Conservation (phyloP, 2,113 vertebrate genomes). For the Menura novaehollandiae region DNA sequence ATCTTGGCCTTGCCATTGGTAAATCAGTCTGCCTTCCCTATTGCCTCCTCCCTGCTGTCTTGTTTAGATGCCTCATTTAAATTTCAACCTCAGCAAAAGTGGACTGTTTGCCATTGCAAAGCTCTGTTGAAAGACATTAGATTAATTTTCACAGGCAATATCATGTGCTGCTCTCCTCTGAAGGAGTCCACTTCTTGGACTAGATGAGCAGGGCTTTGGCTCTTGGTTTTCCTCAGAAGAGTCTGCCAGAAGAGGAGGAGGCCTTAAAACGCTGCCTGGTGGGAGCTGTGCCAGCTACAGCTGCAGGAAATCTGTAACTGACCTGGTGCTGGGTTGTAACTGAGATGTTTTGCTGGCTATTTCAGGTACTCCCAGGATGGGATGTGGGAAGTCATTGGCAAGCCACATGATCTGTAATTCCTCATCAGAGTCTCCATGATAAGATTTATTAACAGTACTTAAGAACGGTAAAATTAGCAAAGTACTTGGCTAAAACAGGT, state of each 20-base stretch:
- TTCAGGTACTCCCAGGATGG: not conserved
- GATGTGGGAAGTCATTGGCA: not conserved
- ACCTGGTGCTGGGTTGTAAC: not conserved
- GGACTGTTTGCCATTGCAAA: not conserved
- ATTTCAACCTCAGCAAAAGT: not conserved
- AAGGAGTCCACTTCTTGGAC: not conserved
- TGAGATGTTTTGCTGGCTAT: not conserved
- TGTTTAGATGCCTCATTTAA: not conserved
- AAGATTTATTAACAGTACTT: not conserved
- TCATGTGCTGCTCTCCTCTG: not conserved
- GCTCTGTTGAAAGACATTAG: not conserved
- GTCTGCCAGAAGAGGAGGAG: not conserved
- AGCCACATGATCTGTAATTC: not conserved
- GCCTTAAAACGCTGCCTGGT: not conserved
- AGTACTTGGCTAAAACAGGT: not conserved
- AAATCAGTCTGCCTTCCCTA: not conserved
- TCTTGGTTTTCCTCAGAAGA: not conserved
- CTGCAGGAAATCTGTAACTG: not conserved
- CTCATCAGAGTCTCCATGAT: not conserved
- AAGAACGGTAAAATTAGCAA: not conserved
- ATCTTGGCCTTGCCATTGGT: not conserved
- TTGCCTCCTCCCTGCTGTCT: not conserved
- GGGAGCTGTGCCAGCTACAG: slow-evolving; percentile 2
- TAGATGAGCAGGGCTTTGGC: not conserved
- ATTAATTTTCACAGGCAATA: not conserved